Base-by-base conservation (phyloP, 2,888 invertebrate species). In the Deroplatys truncata region DNA sequence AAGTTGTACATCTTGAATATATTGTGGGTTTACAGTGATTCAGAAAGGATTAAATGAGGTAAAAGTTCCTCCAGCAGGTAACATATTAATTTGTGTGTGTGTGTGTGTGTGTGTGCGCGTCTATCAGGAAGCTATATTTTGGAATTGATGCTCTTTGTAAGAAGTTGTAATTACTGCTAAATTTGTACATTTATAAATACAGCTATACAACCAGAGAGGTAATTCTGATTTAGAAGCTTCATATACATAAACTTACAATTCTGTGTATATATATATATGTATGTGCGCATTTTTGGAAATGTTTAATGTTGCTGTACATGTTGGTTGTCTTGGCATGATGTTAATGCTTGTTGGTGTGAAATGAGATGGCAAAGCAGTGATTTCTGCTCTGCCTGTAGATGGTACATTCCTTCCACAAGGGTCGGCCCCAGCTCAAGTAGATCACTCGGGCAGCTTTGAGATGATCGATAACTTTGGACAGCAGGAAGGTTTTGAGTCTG, bases 371-470 rank as follows among this genome's bases (percentile, higher is more conserved):
- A 82, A 82, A 89, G 82, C 88, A 85, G 88, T 72, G 28, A 84
- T 86, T 88, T 89, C 82, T 43, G 84, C 84, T 84, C 84, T 88
- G 84, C 92, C 92, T 93, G 92, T 93, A 94, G 94, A 94, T 93
- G 93, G 93, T 91, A 91, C 90, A 90, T 90, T 90, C 90, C 90
- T 91, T 91, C 89, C 90, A 82, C 90, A 89, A 90, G 90, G 88
- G 25, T 84, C 89, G 31, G 35, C 89, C 35, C 84, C 91, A 89
- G 84, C 90, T 86, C 91, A 91, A 84, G 93, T 92, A 91, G 95
- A 95, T 93, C 94, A 94, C 88, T 94, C 95, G 88, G 95, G 95
- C 91, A 96, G 96, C 93, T 96, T 96, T 92, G 96, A 96, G 94
- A 96, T 96, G 94, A 95, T 96, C 92, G 96, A 96, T 92, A 94